Base-by-base conservation (phyloP, 2,797 vertebrate genomes). In the Salmo trutta region DNA sequence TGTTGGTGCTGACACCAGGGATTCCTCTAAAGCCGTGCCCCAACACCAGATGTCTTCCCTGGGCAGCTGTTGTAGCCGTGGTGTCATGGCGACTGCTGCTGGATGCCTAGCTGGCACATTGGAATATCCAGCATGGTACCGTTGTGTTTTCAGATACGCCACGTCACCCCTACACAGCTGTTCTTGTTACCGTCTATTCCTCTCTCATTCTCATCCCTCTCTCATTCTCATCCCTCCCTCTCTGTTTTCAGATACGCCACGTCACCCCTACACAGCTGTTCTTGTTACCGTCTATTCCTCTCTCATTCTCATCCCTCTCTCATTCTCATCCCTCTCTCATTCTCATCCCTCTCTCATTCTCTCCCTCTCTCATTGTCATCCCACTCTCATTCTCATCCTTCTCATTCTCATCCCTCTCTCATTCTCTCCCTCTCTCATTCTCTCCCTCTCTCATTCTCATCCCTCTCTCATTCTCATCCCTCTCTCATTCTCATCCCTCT, bases 201-300 rank as follows among this genome's bases (percentile, higher is more conserved):
- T 56, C 54, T 5, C 17, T 56, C 54, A 56, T 17, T 54, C 53
- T 54, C 17, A 3, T 24, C 53, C 17, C n/a, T 65, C 21, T 27
- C n/a, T 14, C 24, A 24, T 24, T 24, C 24, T 24, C 24, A 21
- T 16, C n/a, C 16, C 54, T 5, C 6, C 24, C 59, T n/a, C 56
- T n/a, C n/a, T 33, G 31, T 5, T 33, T 33, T 64, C 56, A 67
- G 64, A 75, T 66, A 68, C 56, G 41, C 24, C 31, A 54, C 29
- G 24, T 54, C 66, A 62, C 21, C 65, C 52, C 16, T 17, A 31
- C 66, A 19, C 75, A 76, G 75, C 51, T 76, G 75, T 76, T 69
- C 47, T 56, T 17, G 54, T 56, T 56, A 5, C 54, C 17, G 16
- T 56, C 17, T 19, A 19, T 19, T 4, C 1, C 54, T 56, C 54